A percentile compares a stretch with the other conserved stretches of the same genome.
These are phyloP conservation scores for Heliconius nattereri DNA, from an alignment of 1,140 invertebrate species.

Conservation along the genomic window DNA sequence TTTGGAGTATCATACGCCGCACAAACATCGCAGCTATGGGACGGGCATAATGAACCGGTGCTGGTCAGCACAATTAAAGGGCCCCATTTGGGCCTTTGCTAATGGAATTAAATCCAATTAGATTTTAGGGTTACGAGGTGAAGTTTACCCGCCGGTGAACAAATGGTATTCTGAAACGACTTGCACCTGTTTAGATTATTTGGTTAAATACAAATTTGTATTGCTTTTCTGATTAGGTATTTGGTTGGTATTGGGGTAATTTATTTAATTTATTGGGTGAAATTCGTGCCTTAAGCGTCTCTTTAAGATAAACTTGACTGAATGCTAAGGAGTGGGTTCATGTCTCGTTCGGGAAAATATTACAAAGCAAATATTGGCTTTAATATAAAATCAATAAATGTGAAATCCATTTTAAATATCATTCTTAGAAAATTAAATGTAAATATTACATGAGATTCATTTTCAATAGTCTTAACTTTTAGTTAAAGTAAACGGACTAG, in stretches of 20 bases:
- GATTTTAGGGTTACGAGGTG: slow-evolving; percentile 77
- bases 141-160: slow-evolving; percentile 75
- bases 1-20: slow-evolving; percentile 56
- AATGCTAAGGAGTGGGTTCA: too few species aligned
- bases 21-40: slow-evolving; percentile 39
- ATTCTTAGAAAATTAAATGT: not conserved
- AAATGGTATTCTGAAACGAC: slow-evolving; percentile 70
- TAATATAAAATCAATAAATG: too few species aligned
- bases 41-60: slow-evolving; percentile 64
- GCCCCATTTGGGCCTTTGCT: slow-evolving; percentile 72
- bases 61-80: slow-evolving; percentile 77
- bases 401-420: not conserved
- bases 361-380: too few species aligned
- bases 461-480: slow-evolving; percentile 24
- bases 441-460: not conserved
- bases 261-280: not conserved
- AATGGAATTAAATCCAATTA: slow-evolving; percentile 81
- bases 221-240: slow-evolving; percentile 44
- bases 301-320: too few species aligned
- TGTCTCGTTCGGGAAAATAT: too few species aligned
- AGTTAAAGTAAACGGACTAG: slow-evolving; percentile 47
- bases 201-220: slow-evolving; percentile 54
- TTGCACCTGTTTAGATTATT: slow-evolving; percentile 67
- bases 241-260: slow-evolving; percentile 1
- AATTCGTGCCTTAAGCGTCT: too few species aligned